phyloP scores from a whole-genome alignment of 2,797 vertebrate genomes.

The Coccyzus lansbergi region DNA sequence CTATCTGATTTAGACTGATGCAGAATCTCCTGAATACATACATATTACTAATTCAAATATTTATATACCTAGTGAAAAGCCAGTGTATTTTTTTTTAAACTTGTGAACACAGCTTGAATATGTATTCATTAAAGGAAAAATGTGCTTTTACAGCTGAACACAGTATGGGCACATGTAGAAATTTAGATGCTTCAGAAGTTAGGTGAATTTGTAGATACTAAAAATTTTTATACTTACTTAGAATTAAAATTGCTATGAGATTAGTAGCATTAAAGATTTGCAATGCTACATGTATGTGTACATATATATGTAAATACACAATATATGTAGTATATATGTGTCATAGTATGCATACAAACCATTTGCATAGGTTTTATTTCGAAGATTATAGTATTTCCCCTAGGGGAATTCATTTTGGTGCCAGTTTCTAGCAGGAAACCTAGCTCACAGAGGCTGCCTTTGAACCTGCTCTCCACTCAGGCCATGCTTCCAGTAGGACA shows the following conservation, averaged over 20 bases:
- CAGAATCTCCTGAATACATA: slow-evolving; percentile 56
- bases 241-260: slow-evolving; percentile 60
- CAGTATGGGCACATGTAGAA: slow-evolving; percentile 18
- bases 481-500: not conserved
- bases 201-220: slow-evolving; percentile 65
- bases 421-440: not conserved
- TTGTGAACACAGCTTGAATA: slow-evolving; percentile 61
- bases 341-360: not conserved
- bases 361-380: not conserved
- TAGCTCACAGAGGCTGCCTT: not conserved
- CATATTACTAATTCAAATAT: slow-evolving; percentile 69
- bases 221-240: slow-evolving; percentile 62
- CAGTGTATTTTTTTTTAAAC: slow-evolving; percentile 32
- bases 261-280: not conserved
- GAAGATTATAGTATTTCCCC: not conserved
- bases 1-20: slow-evolving; percentile 54
- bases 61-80: slow-evolving; percentile 38
- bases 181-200: slow-evolving; percentile 58
- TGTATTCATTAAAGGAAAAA: slow-evolving; percentile 64
- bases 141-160: slow-evolving; percentile 42
- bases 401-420: not conserved
- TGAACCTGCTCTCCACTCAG: not conserved
- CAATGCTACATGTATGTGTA: not conserved
- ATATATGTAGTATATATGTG: not conserved
- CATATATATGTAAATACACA: not conserved